phyloP scores from a whole-genome alignment of 2,113 vertebrate genomes.

The Cairina moschata region DNA sequence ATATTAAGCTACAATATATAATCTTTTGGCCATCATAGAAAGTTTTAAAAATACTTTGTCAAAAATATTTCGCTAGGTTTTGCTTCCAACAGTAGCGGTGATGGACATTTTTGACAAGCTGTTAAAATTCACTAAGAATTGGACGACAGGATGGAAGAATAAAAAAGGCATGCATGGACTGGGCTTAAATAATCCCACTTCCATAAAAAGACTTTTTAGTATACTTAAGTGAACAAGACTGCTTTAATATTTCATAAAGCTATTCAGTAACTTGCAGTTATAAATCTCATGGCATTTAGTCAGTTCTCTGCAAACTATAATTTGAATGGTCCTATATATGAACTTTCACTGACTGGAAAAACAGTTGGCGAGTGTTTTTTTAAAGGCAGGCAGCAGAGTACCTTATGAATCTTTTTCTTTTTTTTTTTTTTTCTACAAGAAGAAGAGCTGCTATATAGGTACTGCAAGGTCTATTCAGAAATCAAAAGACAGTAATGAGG shows the following conservation, averaged over 20 bases:
- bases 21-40: neutral
- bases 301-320: neutral
- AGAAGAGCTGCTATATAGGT: neutral
- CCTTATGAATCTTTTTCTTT: neutral
- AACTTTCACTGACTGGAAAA: neutral
- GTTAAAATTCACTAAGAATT: neutral
- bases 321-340: neutral
- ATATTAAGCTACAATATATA: neutral
- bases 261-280: constrained; percentile 12
- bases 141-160: neutral
- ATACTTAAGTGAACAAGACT: neutral
- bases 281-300: neutral
- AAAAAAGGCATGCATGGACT: neutral
- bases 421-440: neutral
- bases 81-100: neutral
- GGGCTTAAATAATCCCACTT: neutral
- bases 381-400: neutral
- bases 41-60: neutral
- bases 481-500: constrained; percentile 17
- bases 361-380: neutral
- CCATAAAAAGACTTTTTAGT: neutral
- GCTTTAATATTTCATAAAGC: constrained; percentile 12
- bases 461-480: neutral
- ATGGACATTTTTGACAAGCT: constrained; percentile 25
- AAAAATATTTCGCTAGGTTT: neutral